Evolutionary conservation across 2,888 invertebrate genomes (phyloP).

Genomic region (Sacculina carcini): DNA sequence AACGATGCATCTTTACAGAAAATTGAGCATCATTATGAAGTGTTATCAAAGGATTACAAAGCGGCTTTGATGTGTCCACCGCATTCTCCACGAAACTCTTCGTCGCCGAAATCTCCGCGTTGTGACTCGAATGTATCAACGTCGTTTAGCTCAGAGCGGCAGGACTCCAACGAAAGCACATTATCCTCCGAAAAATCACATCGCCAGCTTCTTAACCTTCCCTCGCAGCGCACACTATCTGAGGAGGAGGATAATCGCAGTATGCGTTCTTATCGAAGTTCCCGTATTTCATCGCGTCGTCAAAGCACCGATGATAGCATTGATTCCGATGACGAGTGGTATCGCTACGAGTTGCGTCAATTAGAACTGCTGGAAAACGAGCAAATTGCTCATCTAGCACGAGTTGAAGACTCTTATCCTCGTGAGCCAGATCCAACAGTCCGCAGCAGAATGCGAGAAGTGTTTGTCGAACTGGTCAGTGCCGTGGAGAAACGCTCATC

Average conservation of each 20-base stretch:
- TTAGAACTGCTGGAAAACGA: slow-evolving; percentile 53
- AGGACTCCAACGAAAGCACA: neutral
- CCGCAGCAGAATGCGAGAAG: slow-evolving; percentile 52
- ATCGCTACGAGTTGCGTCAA: slow-evolving; percentile 61
- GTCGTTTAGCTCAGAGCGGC: slow-evolving; percentile 4
- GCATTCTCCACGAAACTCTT: too few relatives aligned
- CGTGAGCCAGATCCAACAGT: slow-evolving; percentile 39
- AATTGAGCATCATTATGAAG: too few relatives aligned
- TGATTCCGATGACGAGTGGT: slow-evolving; percentile 80
- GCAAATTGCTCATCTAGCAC: slow-evolving; percentile 14
- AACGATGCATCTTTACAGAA: too few relatives aligned
- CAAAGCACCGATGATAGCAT: slow-evolving; percentile 81
- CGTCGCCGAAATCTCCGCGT: neutral
- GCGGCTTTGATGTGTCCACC: too few relatives aligned
- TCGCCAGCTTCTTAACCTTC: slow-evolving; percentile 10
- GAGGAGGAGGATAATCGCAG: slow-evolving; percentile 55
- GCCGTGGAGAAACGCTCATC: neutral
- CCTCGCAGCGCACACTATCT: slow-evolving; percentile 16
- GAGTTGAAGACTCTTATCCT: slow-evolving; percentile 15
- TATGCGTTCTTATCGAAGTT: slow-evolving; percentile 64
- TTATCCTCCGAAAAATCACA: neutral
- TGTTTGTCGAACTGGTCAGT: slow-evolving; percentile 35
- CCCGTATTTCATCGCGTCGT: slow-evolving; percentile 53
- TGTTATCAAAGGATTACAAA: too few relatives aligned
- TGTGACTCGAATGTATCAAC: neutral